A percentile compares a stretch with the other conserved stretches of the same genome.
Conservation (phyloP, 1,140 invertebrate species). For the Hylyphantes graminicola region DNA sequence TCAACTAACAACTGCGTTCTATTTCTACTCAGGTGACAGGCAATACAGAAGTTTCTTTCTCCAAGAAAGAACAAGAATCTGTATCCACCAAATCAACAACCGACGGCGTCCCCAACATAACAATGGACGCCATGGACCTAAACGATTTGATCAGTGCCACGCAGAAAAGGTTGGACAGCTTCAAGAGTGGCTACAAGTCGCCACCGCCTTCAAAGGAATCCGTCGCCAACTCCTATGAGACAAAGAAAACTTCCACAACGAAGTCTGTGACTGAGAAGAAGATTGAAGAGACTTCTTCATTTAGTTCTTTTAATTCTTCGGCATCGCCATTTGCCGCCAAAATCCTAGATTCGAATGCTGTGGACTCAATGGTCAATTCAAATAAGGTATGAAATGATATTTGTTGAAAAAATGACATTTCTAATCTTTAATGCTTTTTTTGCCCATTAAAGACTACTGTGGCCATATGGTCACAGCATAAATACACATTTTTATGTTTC, state of each 20-base stretch:
- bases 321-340: background rate
- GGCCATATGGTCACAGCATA: too few species aligned
- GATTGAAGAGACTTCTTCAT: background rate
- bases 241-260: constrained; percentile 2
- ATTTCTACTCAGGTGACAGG: constrained; percentile 13
- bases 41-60: constrained; percentile 37
- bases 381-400: background rate
- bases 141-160: constrained; percentile 48
- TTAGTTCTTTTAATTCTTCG: background rate
- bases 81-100: background rate
- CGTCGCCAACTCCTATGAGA: background rate
- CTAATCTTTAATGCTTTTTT: background rate
- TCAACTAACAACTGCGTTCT: too few species aligned
- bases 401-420: background rate
- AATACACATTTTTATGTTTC: background rate
- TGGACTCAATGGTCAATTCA: constrained; percentile 1
- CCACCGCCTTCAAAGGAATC: background rate
- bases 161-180: constrained; percentile 40
- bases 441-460: background rate
- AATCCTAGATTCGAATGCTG: background rate
- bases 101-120: background rate
- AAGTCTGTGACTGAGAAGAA: constrained; percentile 13
- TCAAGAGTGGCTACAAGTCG: background rate
- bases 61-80: constrained; percentile 45
- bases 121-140: constrained; percentile 34